Percentiles rank a stretch among this genome's conserved stretches.
Conservation (phyloP, 1,140 invertebrate species). For the Calliopsis andreniformis region DNA sequence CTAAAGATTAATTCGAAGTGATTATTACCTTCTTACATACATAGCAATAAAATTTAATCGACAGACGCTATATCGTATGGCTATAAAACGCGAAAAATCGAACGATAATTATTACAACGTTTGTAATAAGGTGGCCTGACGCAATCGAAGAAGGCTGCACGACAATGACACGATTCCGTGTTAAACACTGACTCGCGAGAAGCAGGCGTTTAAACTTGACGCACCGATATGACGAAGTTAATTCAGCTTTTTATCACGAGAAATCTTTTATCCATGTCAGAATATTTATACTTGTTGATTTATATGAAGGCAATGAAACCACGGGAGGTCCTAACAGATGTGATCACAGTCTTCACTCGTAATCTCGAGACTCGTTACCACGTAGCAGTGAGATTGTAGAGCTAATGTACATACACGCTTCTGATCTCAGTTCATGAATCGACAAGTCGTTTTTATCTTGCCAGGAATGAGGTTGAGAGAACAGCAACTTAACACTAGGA, state of each 20-base stretch:
- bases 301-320: too few species aligned
- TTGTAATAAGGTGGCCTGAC: constrained; percentile 28
- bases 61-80: neutral
- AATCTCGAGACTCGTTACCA: too few species aligned
- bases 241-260: neutral
- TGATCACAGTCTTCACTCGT: too few species aligned
- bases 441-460: too few species aligned
- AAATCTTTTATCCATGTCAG: neutral
- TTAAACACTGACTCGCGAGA: neutral
- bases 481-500: too few species aligned
- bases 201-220: neutral
- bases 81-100: neutral
- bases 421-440: too few species aligned
- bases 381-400: too few species aligned
- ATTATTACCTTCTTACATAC: neutral
- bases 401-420: too few species aligned
- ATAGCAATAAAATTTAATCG: neutral
- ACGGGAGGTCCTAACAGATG: too few species aligned
- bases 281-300: too few species aligned
- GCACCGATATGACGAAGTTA: neutral
- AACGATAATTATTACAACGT: constrained; percentile 9
- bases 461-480: too few species aligned
- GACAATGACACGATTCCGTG: constrained; percentile 37
- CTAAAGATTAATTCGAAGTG: too few species aligned
- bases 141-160: constrained; percentile 33